Conservation (phyloP, 2,113 vertebrate species). For the Malurus cyaneus region DNA sequence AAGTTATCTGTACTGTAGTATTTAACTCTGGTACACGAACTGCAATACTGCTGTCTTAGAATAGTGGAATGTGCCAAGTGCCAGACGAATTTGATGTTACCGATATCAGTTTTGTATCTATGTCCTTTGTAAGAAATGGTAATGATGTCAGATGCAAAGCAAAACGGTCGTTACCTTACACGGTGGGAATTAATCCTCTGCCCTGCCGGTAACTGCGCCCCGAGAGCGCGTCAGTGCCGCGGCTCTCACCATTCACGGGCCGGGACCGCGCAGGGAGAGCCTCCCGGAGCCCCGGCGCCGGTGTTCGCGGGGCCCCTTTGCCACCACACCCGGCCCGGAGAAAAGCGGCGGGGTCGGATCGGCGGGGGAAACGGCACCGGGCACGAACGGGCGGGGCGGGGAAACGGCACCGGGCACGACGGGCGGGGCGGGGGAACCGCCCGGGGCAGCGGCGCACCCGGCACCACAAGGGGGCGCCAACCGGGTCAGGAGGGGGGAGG, state of each 20-base stretch:
- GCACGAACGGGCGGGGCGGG: too few relatives aligned
- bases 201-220: rapidly evolving
- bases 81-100: background rate
- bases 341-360: too few relatives aligned
- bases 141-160: background rate
- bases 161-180: background rate
- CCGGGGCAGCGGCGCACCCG: background rate
- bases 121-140: background rate
- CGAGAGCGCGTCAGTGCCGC: background rate
- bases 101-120: background rate
- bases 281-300: background rate
- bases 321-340: background rate
- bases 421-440: too few relatives aligned
- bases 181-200: background rate
- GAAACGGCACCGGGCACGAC: background rate
- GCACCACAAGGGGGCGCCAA: background rate
- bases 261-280: background rate
- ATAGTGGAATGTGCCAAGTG: rapidly evolving
- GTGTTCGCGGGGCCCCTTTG: background rate
- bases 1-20: background rate
- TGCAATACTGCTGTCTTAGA: rapidly evolving
- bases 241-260: background rate
- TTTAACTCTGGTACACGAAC: background rate
- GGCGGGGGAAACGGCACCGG: background rate
- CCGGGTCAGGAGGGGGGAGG: background rate